Conservation (phyloP, 2,888 invertebrate species). For the Tillus elongatus region DNA sequence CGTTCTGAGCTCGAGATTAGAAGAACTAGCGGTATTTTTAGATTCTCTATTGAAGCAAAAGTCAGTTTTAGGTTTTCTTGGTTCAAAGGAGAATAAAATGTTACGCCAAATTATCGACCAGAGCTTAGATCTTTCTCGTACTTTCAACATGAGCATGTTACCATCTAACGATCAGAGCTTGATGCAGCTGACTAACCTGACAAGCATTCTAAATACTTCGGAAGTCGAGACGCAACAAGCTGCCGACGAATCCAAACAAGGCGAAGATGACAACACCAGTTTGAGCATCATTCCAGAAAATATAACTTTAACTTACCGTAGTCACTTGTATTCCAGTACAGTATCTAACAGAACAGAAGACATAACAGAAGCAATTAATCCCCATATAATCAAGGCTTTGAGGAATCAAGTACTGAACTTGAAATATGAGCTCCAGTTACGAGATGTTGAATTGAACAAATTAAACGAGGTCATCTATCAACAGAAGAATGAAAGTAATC, state of each 20-base stretch:
- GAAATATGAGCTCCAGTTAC: slow-evolving; percentile 35
- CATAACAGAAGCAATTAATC: slow-evolving; percentile 11
- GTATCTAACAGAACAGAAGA: slow-evolving; percentile 14
- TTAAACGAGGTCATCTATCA: slow-evolving; percentile 19
- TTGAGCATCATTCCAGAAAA: slow-evolving; percentile 33
- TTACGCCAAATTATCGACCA: slow-evolving; percentile 48
- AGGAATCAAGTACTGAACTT: slow-evolving; percentile 37
- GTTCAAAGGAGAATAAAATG: slow-evolving; percentile 44
- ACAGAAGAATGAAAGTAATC: no score
- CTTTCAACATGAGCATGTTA: slow-evolving; percentile 40
- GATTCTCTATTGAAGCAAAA: slow-evolving; percentile 55
- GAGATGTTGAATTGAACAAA: slow-evolving; percentile 36
- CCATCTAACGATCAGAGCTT: slow-evolving; percentile 44
- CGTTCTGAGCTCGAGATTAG: slow-evolving; percentile 51
- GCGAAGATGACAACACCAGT: slow-evolving; percentile 21
- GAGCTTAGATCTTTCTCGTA: slow-evolving; percentile 47
- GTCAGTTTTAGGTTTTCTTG: slow-evolving; percentile 47
- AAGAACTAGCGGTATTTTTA: slow-evolving; percentile 57
- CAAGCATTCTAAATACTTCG: slow-evolving; percentile 39
- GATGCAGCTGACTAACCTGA: slow-evolving; percentile 43
- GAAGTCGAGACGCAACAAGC: slow-evolving; percentile 25
- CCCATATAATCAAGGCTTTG: slow-evolving; percentile 30
- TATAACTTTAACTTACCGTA: slow-evolving; percentile 34
- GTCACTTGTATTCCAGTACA: slow-evolving; percentile 26
- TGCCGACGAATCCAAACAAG: slow-evolving; percentile 17